phyloP scores from a whole-genome alignment of 2,797 vertebrate species.

The Sebastes dallii region DNA sequence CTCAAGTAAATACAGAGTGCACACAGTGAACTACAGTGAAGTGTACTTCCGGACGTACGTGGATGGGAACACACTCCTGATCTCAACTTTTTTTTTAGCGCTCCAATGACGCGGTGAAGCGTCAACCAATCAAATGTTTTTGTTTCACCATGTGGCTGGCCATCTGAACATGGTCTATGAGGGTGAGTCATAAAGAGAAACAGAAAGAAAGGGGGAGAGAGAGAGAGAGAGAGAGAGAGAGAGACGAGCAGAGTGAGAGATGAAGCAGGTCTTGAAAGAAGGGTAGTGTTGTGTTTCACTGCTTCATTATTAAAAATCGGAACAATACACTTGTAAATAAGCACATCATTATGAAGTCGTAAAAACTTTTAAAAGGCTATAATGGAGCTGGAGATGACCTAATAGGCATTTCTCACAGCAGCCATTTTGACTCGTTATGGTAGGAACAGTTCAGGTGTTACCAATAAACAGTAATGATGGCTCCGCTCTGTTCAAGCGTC shows the following conservation, averaged over 20 bases:
- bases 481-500: not conserved
- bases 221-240: too few relatives aligned
- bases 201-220: not conserved
- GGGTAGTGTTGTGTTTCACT: not conserved
- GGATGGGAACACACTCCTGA: too few relatives aligned
- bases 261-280: not conserved
- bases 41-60: too few relatives aligned
- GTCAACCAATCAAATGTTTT: too few relatives aligned
- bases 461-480: not conserved
- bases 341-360: not conserved
- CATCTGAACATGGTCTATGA: not conserved
- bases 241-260: not conserved
- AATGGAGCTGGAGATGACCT: not conserved
- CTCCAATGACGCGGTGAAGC: too few relatives aligned
- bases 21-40: too few relatives aligned
- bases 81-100: too few relatives aligned
- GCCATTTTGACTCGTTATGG: not conserved
- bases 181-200: not conserved
- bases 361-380: not conserved
- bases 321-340: not conserved
- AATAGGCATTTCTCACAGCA: not conserved
- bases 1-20: too few relatives aligned
- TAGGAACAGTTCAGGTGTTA: not conserved
- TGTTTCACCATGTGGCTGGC: not conserved
- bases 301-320: not conserved